Evolutionary conservation across 2,888 invertebrate species (phyloP), one percentile per base, ranked within the genome.

Genomic region (Trisateles emortualis): DNA sequence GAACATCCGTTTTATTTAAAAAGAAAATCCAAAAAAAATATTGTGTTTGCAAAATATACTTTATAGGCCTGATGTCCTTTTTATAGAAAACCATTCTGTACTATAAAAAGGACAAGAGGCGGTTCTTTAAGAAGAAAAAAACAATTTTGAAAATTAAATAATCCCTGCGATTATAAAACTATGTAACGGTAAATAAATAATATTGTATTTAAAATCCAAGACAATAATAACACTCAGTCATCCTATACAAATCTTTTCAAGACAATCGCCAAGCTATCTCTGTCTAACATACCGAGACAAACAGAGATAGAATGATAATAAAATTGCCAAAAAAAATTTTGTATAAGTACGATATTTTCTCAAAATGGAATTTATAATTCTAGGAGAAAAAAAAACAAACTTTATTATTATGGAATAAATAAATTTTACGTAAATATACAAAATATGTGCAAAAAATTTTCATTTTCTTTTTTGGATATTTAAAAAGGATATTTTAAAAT

Each of bases 331-430:
- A n/a, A n/a, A n/a, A n/a, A n/a, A n/a, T n/a, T n/a, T n/a, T n/a
- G n/a, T n/a, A n/a, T n/a, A n/a, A n/a, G n/a, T n/a, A n/a, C n/a
- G n/a, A 32, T 8, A 46, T 29, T 48, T 52, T 58, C 48, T 59
- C 55, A 45, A 55, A 64, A 45, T 62, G 56, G 59, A 69, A 51
- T 60, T 61, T 54, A 42, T 41, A 62, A 50, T 41, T 51, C 54
- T 52, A 56, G 43, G 52, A 59, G 53, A 59, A 61, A 64, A 55
- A 49, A 52, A 41, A 52, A 33, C 42, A 33, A 47, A 38, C 19
- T 35, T 64, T 45, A 54, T 54, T 51, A 52, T 59, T 45, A 14
- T 60, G 63, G 59, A 71, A 70, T 70, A 71, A 70, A 70, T 70
- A 63, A 61, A 30, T 14, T 45, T 9, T 54, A 55, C 47, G 46